phyloP scores from a whole-genome alignment of 2,888 invertebrate genomes.

The Hypolimnas misippus region DNA sequence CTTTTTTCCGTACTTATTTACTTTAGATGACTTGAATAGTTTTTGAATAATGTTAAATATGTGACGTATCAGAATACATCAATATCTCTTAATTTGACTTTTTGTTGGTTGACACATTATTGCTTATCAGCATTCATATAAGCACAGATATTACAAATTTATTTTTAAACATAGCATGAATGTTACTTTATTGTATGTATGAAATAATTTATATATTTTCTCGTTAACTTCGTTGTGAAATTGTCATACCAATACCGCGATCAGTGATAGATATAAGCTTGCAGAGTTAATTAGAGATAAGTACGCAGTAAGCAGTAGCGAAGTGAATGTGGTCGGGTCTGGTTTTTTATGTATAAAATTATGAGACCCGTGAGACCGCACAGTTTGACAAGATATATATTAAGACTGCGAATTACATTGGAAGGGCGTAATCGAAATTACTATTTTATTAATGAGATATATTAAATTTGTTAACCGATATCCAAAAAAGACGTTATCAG shows the following conservation, averaged over 20 bases:
- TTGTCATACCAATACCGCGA: conserved; percentile 21
- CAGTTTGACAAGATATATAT: conserved; percentile 37
- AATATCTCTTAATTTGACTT: no score
- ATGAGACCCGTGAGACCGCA: conserved; percentile 31
- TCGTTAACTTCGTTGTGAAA: conserved; percentile 14
- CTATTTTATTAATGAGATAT: conserved; percentile 7
- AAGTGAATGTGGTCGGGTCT: conserved; percentile 40
- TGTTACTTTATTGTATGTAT: neutral
- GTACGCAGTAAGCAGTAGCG: conserved; percentile 22
- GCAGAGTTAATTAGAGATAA: conserved; percentile 32
- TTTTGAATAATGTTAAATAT: no score
- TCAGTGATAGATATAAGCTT: conserved; percentile 29
- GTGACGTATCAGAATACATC: no score
- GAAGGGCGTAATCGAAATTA: neutral
- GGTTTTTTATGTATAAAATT: conserved; percentile 36
- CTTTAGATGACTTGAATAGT: no score
- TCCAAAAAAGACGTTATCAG: neutral
- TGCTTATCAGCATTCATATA: no score
- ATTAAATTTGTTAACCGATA: neutral
- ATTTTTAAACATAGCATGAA: no score
- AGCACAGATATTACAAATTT: neutral
- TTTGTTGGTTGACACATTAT: no score
- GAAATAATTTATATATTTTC: conserved; percentile 1
- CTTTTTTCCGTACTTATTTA: no score
- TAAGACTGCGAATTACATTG: conserved; percentile 5